Evolutionary conservation across 2,113 vertebrate genomes (phyloP), one percentile per base, ranked within the genome.

Genomic region (Zapus hudsonius): DNA sequence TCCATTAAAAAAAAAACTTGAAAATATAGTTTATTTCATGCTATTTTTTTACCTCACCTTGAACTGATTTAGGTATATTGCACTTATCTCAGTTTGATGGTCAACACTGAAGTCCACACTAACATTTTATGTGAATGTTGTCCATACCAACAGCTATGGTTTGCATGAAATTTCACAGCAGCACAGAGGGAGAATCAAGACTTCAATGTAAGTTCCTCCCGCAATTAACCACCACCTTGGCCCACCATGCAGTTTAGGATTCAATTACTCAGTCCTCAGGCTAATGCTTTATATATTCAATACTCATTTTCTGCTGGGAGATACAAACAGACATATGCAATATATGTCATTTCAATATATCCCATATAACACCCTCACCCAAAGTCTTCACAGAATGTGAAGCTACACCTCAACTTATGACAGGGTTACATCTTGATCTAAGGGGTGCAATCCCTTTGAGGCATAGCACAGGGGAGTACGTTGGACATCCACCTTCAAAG

Each of bases 211-310:
- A 94, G 80, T 84, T 94, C n/a, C n/a, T 89, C 9, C 6, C 23
- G 38, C 92, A 95, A 94, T 85, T 74, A 83, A 87, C 92, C 81
- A 87, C 29, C 40, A 84, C 6, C 31, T 81, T 72, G 22, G 29
- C 88, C 42, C 86, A 72, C 89, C 61, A 25, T 63, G 85, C 13
- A 72, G 63, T 75, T 84, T 90, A 47, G 11, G 42, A 95, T 94
- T 94, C 69, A 94, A 36, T 94, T 94, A 93, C 74, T 82, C 31
- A 92, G 20, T 13, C 63, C 22, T 15, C 13, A 40, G 27, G 47
- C 38, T 93, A 61, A 42, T 78, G 64, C 75, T 95, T 93, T 82
- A 86, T 89, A 57, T 75, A 47, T 91, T 95, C 89, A 89, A 84
- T 75, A 93, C 91, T 89, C 27, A n/a, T 12, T 75, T 95, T 93